Evolutionary conservation across 2,888 invertebrate species (phyloP), one percentile per base, ranked within the genome.

Genomic region (Frankliniella intonsa): DNA sequence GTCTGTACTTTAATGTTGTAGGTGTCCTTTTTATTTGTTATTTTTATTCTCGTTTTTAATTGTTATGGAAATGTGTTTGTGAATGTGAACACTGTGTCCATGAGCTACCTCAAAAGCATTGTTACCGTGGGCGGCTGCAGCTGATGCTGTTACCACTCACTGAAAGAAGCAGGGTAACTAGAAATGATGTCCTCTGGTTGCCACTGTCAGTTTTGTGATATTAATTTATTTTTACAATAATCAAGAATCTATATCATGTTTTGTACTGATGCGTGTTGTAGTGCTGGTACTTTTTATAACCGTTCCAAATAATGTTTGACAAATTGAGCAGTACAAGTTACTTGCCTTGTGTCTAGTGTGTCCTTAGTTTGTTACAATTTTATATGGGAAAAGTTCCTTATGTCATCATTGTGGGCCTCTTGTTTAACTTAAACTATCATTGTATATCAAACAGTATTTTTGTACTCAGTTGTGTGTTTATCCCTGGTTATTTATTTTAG

Each of bases 21-120:
- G 25, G 25, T 76, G 69, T 76, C 69, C 69, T 76, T 69, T 76
- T 76, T 22, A 76, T 76, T 76, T 76, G 69, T 76, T 76, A 76
- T 25, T 12, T 25, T 76, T 76, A 12, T 76, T 25, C 69, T 76
- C 69, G n/a, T n/a, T 76, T 76, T 25, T 76, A 76, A 25, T 76
- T 22, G 22, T 76, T 76, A 25, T 76, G 69, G 55, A 25, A 25
- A 76, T 76, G 69, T 76, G 69, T 76, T 62, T 62, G 62, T 62
- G 62, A 62, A 62, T 62, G 62, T 3, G 62, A 17, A 62, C 38
- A 38, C n/a, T 62, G 62, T n/a, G n/a, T 62, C 14, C 22, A 22
- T 25, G 22, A 76, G 69, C 69, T 76, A 76, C 69, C 69, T 76
- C 69, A 76, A 76, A 25, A 76, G 69, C 69, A 22, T 76, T 76